These are phyloP conservation scores for Lontra canadensis DNA, from an alignment of 2,113 vertebrate species.

Conservation along the genomic window DNA sequence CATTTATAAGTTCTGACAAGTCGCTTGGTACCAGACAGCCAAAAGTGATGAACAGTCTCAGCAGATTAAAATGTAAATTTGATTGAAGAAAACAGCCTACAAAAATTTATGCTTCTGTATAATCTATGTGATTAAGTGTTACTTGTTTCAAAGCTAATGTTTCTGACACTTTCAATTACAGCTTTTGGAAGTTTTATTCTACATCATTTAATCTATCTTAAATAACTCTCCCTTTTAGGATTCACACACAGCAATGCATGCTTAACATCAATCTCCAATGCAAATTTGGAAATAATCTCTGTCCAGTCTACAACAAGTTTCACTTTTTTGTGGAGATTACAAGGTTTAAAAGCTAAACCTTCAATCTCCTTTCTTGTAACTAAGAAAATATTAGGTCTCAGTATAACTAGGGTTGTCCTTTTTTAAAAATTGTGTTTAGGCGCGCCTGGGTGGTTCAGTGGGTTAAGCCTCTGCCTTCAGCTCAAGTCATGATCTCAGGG, in stretches of 20 bases:
- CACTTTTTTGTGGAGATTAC: conserved; percentile 8
- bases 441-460: no score
- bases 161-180: conserved; percentile 87
- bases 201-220: conserved; percentile 83
- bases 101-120: conserved; percentile 83
- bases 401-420: neutral
- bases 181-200: conserved; percentile 84
- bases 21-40: conserved; percentile 75
- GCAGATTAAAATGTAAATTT: conserved; percentile 85
- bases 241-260: conserved; percentile 64
- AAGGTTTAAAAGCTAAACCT: conserved; percentile 2
- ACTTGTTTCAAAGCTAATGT: conserved; percentile 86
- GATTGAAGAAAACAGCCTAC: conserved; percentile 83
- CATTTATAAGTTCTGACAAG: conserved; percentile 79
- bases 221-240: conserved; percentile 79
- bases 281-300: conserved; percentile 70
- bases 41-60: conserved; percentile 81
- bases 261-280: conserved; percentile 65
- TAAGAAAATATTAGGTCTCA: neutral
- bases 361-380: neutral
- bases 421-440: neutral
- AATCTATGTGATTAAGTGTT: conserved; percentile 85
- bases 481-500: no score
- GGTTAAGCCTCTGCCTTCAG: no score
- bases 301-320: conserved; percentile 39